Conservation (phyloP, 2,113 vertebrate genomes). For the Passer domesticus region DNA sequence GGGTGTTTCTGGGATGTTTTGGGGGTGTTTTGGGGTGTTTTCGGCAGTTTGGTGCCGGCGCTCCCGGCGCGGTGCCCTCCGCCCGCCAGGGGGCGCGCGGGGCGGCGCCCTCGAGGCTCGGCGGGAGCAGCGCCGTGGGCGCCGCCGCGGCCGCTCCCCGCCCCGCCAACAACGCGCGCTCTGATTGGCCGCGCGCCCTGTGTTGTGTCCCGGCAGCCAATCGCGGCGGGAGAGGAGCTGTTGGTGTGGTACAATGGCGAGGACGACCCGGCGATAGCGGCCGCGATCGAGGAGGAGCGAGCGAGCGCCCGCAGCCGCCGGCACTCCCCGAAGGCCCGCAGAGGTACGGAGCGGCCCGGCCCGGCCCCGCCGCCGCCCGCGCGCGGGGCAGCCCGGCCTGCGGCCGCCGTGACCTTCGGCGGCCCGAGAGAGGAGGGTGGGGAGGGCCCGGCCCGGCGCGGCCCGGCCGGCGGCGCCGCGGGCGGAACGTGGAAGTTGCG, state of each 20-base stretch:
- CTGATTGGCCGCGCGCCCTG: conserved; percentile 79
- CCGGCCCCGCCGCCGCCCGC: not conserved
- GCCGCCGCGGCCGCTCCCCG: not conserved
- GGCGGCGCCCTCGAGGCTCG: not conserved
- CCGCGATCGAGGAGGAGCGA: conserved; percentile 95
- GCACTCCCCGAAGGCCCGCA: conserved; percentile 79
- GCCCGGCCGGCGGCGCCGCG: not conserved
- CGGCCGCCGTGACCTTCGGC: not conserved
- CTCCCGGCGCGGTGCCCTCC: not conserved
- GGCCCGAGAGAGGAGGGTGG: not conserved
- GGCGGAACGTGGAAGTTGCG: not conserved
- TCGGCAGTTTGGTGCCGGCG: not conserved
- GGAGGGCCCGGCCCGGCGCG: not conserved
- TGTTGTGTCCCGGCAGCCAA: conserved; percentile 85
- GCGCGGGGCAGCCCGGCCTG: not conserved
- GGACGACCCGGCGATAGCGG: conserved; percentile 96
- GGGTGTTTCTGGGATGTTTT: too few relatives aligned
- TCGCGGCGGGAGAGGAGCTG: conserved; percentile 90
- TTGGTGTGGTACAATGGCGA: conserved; percentile 95
- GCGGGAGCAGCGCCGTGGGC: not conserved
- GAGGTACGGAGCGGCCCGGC: conserved; percentile 66
- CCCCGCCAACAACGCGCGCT: conserved; percentile 72
- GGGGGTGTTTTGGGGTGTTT: too few relatives aligned
- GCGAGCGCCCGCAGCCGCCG: conserved; percentile 83
- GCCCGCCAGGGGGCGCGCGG: not conserved